A percentile compares a stretch with the other conserved stretches of the same genome.
phyloP scores from a whole-genome alignment of 2,888 invertebrate genomes.

The Gibbula magus region DNA sequence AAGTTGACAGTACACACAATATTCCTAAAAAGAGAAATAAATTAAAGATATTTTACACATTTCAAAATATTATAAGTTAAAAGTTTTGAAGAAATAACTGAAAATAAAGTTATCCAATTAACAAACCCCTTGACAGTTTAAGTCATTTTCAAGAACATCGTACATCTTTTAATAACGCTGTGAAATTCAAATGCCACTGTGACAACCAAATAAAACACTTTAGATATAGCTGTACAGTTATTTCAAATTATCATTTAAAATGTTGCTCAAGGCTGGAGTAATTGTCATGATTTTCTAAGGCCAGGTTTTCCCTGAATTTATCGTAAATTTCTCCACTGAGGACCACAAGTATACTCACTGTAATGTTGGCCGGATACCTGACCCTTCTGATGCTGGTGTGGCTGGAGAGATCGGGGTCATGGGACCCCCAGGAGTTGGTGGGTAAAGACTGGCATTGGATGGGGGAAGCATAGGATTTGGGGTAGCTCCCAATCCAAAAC shows the following conservation, averaged over 20 bases:
- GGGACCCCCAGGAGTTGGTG: conserved; percentile 80
- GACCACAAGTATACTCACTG: conserved; percentile 82
- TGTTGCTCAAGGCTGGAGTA: too few relatives aligned
- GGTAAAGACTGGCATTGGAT: conserved; percentile 67
- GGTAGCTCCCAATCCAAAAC: conserved; percentile 58
- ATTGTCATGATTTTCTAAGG: neutral
- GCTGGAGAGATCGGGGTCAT: conserved; percentile 82
- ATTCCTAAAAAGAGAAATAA: conserved; percentile 81
- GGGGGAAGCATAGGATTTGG: conserved; percentile 66
- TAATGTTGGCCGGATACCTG: conserved; percentile 93
- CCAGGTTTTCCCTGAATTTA: neutral
- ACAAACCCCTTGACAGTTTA: too few relatives aligned
- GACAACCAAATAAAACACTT: too few relatives aligned
- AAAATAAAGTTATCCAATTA: too few relatives aligned
- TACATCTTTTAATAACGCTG: too few relatives aligned
- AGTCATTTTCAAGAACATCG: too few relatives aligned
- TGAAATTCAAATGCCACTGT: too few relatives aligned
- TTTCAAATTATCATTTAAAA: too few relatives aligned
- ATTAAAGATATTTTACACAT: neutral
- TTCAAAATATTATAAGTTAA: neutral
- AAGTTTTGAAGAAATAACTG: too few relatives aligned
- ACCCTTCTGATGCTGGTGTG: conserved; percentile 85
- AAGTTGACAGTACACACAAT: conserved; percentile 98
- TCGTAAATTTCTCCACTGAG: neutral
- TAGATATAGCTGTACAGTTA: too few relatives aligned